phyloP scores from a whole-genome alignment of 2,888 invertebrate species.

The Dynastes grantii region DNA sequence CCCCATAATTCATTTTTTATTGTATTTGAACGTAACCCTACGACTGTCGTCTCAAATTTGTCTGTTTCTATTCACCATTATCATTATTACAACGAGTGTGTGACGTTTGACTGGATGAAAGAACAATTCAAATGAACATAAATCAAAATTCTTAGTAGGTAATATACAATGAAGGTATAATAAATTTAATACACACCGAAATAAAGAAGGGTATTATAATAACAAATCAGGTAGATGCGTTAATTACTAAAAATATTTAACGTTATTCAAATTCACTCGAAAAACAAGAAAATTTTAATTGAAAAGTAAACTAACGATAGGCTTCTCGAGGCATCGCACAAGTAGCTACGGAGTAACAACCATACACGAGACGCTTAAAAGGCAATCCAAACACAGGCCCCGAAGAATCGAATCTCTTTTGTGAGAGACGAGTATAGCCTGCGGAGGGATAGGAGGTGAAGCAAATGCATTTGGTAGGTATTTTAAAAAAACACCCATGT shows the following conservation, averaged over 20 bases:
- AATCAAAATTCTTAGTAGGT: too few species aligned
- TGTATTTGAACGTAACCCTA: too few species aligned
- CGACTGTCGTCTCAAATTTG: too few species aligned
- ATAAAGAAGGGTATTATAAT: slow-evolving; percentile 1
- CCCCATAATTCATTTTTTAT: too few species aligned
- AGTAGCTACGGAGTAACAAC: neutral
- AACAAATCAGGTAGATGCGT: slow-evolving; percentile 36
- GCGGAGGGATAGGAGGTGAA: neutral
- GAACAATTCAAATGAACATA: too few species aligned
- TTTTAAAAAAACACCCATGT: slow-evolving; percentile 41
- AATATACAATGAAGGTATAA: neutral
- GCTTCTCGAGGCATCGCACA: slow-evolving; percentile 15
- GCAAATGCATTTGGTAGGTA: slow-evolving; percentile 39
- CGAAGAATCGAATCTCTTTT: slow-evolving; percentile 21
- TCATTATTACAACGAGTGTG: too few species aligned
- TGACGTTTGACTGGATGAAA: too few species aligned
- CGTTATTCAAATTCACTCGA: slow-evolving; percentile 1
- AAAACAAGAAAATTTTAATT: slow-evolving; percentile 39
- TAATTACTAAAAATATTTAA: slow-evolving; percentile 23
- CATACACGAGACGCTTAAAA: slow-evolving; percentile 1
- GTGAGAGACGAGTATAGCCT: slow-evolving; percentile 10
- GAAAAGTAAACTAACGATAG: slow-evolving; percentile 28
- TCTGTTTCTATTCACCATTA: too few species aligned
- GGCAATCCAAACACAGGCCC: slow-evolving; percentile 25
- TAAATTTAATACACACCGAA: neutral